A percentile compares a stretch with the other conserved stretches of the same genome.
Conservation (phyloP, 2,113 vertebrate genomes). For the Chaetops frenatus region DNA sequence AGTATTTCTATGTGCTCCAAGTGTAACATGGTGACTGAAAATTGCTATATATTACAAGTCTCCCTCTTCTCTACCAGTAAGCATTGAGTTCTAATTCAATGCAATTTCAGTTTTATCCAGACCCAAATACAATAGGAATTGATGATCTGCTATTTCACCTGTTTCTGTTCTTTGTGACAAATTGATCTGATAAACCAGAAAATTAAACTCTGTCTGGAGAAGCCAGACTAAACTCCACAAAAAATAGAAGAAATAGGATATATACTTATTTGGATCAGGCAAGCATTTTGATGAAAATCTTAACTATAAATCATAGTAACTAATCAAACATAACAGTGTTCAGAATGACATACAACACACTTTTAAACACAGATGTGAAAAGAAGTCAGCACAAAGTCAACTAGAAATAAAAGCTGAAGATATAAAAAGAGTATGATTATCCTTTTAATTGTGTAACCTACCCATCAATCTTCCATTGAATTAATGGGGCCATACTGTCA, state of each 20-base stretch:
- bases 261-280: conserved; percentile 37
- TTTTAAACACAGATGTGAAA: background rate
- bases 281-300: conserved; percentile 54
- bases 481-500: background rate
- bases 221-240: conserved; percentile 43
- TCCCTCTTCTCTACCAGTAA: background rate
- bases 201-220: conserved; percentile 63
- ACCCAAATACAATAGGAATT: conserved; percentile 50
- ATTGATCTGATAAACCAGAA: conserved; percentile 64
- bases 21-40: conserved; percentile 4
- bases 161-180: conserved; percentile 47
- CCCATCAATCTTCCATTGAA: background rate
- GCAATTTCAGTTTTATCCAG: conserved; percentile 48
- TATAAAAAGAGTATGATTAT: background rate
- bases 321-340: conserved; percentile 32
- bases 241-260: conserved; percentile 1
- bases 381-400: background rate
- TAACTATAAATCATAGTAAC: conserved; percentile 13
- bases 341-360: background rate
- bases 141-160: conserved; percentile 64
- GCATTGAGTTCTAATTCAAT: conserved; percentile 51
- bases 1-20: background rate
- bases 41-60: background rate
- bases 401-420: background rate
- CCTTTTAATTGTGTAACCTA: background rate